A percentile compares a stretch with the other conserved stretches of the same genome.
Evolutionary conservation across 1,140 invertebrate species (phyloP).

Genomic region (Sitophilus oryzae): DNA sequence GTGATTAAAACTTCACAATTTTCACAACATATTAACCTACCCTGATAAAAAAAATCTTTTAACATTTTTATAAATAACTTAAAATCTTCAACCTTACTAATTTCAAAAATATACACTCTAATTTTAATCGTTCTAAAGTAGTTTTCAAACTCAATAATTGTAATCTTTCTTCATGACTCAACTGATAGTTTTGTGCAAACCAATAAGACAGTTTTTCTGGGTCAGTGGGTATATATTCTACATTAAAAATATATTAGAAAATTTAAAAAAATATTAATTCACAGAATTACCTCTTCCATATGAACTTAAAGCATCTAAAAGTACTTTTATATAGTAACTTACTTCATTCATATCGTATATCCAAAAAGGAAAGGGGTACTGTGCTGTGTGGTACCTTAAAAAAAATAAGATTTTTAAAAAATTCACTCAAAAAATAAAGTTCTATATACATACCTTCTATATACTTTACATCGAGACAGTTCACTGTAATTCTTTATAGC

Average conservation of each 20-base stretch:
- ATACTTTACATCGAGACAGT: slow-evolving; percentile 29
- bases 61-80: neutral
- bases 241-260: slow-evolving; percentile 3
- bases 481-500: slow-evolving; percentile 26
- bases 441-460: slow-evolving; percentile 25
- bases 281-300: slow-evolving; percentile 33
- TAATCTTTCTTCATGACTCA: slow-evolving; percentile 38
- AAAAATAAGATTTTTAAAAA: slow-evolving; percentile 1
- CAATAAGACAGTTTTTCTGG: slow-evolving; percentile 41
- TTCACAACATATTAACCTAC: slow-evolving; percentile 59
- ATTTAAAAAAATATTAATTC: neutral
- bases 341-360: slow-evolving; percentile 41
- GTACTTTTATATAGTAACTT: slow-evolving; percentile 34
- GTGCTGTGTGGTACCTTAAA: slow-evolving; percentile 35
- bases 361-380: slow-evolving; percentile 35
- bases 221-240: slow-evolving; percentile 39
- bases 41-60: slow-evolving; percentile 39
- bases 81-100: slow-evolving; percentile 14
- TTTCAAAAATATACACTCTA: slow-evolving; percentile 27
- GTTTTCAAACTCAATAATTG: slow-evolving; percentile 34
- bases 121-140: slow-evolving; percentile 36
- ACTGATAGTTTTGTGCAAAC: slow-evolving; percentile 43
- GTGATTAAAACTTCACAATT: slow-evolving; percentile 58
- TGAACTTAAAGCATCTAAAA: slow-evolving; percentile 29
- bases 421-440: neutral